Percentiles rank a stretch among this genome's conserved stretches.
Conservation (phyloP, 2,113 vertebrate genomes). For the Anseranas semipalmata region DNA sequence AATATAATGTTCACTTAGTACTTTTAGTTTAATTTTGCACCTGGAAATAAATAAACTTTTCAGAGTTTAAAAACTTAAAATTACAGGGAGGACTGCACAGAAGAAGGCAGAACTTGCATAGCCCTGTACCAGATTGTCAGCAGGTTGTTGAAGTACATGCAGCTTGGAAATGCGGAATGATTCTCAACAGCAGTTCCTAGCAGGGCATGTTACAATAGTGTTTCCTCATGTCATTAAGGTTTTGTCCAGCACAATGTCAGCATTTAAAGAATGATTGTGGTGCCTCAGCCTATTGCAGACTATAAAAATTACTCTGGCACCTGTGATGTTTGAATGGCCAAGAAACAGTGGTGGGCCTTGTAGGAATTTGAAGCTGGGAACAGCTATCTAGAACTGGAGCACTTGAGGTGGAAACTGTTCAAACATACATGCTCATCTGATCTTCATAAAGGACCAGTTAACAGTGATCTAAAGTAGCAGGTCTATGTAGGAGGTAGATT, state of each 20-base stretch:
- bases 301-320: not conserved
- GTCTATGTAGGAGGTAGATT: not conserved
- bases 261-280: not conserved
- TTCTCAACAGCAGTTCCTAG: not conserved
- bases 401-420: not conserved
- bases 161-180: rapidly evolving
- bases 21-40: not conserved
- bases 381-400: not conserved
- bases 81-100: rapidly evolving
- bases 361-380: not conserved
- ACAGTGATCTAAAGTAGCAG: not conserved
- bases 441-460: not conserved
- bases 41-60: not conserved
- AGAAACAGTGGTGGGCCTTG: not conserved
- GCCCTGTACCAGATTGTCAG: not conserved
- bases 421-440: not conserved
- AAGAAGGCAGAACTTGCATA: not conserved
- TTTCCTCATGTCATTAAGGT: not conserved
- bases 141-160: rapidly evolving
- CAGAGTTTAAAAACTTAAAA: not conserved
- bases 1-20: not conserved
- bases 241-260: not conserved
- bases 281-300: not conserved
- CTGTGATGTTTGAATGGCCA: not conserved
- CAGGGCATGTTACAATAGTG: rapidly evolving